A percentile compares a stretch with the other conserved stretches of the same genome.
Evolutionary conservation across 2,888 invertebrate species (phyloP).

Genomic region (Lithophane ornitopus): DNA sequence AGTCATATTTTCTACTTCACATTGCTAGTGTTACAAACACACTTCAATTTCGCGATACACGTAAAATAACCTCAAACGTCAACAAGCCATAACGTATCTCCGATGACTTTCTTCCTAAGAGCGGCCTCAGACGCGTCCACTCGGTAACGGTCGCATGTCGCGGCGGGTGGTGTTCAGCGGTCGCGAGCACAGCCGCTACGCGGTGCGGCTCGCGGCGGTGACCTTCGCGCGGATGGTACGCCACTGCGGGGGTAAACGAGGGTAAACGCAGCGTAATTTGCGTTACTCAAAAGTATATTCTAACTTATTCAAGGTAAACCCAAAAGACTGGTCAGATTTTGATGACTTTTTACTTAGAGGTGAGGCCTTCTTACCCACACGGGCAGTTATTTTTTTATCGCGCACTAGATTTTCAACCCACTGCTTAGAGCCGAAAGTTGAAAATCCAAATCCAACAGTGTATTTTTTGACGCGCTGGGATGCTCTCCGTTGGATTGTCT

Average conservation of each 20-base stretch:
- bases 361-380: background rate
- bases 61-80: background rate
- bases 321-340: background rate
- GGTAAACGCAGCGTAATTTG: conserved; percentile 31
- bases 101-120: conserved; percentile 60
- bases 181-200: conserved; percentile 77
- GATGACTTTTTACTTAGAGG: background rate
- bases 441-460: too few relatives aligned
- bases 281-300: background rate
- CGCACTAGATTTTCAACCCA: background rate
- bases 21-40: background rate
- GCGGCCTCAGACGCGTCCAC: conserved; percentile 63
- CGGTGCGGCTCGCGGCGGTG: conserved; percentile 78
- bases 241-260: conserved; percentile 6
- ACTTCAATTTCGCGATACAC: background rate
- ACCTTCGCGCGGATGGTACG: conserved; percentile 83
- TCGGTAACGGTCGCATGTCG: conserved; percentile 68
- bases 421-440: background rate
- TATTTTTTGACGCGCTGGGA: background rate
- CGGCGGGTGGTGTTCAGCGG: conserved; percentile 71
- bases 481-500: background rate
- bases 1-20: background rate
- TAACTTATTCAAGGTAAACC: background rate
- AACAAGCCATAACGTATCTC: background rate
- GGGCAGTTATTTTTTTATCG: background rate